Evolutionary conservation across 2,797 vertebrate genomes (phyloP), one percentile per base, ranked within the genome.

Genomic region (Philypnodon macrostomus): DNA sequence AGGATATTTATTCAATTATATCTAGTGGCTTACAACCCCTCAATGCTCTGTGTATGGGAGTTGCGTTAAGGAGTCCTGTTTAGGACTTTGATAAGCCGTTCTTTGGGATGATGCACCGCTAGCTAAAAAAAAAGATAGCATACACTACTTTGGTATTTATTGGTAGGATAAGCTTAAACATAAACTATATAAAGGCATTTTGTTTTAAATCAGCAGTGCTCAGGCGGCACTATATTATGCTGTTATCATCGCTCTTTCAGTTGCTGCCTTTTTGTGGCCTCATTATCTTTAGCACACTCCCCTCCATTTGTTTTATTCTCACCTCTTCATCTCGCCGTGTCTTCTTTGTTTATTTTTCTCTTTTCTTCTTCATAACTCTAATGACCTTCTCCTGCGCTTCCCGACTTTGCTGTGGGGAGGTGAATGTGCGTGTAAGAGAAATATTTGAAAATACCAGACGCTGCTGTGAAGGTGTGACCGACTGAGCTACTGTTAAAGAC

Each of bases 261-360:
- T 63, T 1, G 19, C 34, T 65, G 49, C 44, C 60, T 73, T 69
- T 69, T 59, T 69, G 74, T 68, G 58, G 55, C 60, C 70, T 81
- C 73, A 75, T 83, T 79, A 76, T 58, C 63, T 74, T 70, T 53
- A 55, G 51, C 49, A 60, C 49, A 74, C 23, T 67, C 32, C 36
- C 67, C 44, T 71, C 44, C 49, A 63, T 80, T 80, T 77, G 52
- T 81, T 77, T 78, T 51, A 64, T 69, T 51, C 61, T 35, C 41
- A 45, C 21, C 44, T 39, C 59, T 74, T 63, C 53, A 47, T 75
- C 47, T 63, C 58, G 9, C 29, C 41, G 33, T 47, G 39, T n/a
- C 49, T 49, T 46, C 37, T 26, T 45, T 2, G 11, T 27, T 39
- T 8, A 24, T 61, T 46, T 64, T 57, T 65, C 61, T 61, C 32